Conservation (phyloP, 2,113 vertebrate genomes). For the Psettodes erumei region DNA sequence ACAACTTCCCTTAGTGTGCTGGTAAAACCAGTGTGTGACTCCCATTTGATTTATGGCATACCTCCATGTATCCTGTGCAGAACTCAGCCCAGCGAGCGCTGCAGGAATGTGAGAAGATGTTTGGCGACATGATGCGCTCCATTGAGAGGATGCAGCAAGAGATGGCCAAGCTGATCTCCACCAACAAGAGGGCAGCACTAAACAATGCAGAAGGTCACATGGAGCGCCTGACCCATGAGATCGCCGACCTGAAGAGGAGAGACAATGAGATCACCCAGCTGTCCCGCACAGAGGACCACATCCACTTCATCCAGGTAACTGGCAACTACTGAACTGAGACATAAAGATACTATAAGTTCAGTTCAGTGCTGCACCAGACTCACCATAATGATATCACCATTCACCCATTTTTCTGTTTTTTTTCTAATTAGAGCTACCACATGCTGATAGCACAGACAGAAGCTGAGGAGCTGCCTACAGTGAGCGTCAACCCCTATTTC, state of each 20-base stretch:
- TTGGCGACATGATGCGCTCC: slow-evolving; percentile 83
- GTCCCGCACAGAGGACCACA: slow-evolving; percentile 85
- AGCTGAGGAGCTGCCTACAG: slow-evolving; percentile 82
- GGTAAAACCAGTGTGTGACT: slow-evolving; percentile 36
- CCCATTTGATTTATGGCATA: slow-evolving; percentile 14
- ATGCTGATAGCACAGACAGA: slow-evolving; percentile 85
- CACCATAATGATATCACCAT: neutral
- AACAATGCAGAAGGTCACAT: slow-evolving; percentile 83
- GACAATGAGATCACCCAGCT: slow-evolving; percentile 84
- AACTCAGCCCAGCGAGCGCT: slow-evolving; percentile 81
- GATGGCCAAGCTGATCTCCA: slow-evolving; percentile 83
- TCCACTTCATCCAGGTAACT: slow-evolving; percentile 86
- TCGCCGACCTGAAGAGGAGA: slow-evolving; percentile 82
- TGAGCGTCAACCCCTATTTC: slow-evolving; percentile 85
- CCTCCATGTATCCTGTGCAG: slow-evolving; percentile 53
- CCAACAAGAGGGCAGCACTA: slow-evolving; percentile 83
- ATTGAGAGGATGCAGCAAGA: slow-evolving; percentile 87
- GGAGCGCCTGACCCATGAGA: slow-evolving; percentile 84
- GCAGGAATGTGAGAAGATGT: slow-evolving; percentile 86
- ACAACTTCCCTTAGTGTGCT: slow-evolving; percentile 16
- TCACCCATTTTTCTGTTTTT: neutral
- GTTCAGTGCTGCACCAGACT: neutral
- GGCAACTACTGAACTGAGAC: neutral
- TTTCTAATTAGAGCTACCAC: slow-evolving; percentile 77
- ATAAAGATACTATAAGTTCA: neutral